Base-by-base conservation (phyloP, 1,140 invertebrate species). In the Prorops nasuta region DNA sequence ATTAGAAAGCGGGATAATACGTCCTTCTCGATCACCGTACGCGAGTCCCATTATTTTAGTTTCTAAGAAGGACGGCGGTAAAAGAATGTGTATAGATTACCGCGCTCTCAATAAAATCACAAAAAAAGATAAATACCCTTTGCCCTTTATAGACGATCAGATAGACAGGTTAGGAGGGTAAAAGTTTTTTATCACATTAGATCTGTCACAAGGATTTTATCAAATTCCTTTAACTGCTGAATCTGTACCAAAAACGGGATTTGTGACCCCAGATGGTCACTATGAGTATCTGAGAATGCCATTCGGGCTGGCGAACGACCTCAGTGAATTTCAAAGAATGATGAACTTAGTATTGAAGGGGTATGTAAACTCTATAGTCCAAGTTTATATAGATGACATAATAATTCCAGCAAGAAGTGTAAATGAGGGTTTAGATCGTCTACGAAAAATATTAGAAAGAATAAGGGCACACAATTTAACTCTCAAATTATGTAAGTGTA, bases 1-100 rank as follows among this genome's bases (percentile, higher is more conserved):
- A 6, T 37, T 72, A 49, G 16, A 61, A 12, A 51, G 43, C 6
- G 58, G 63, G 6, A 69, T 79, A 1, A 71, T 79, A 32, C 46
- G 64, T 8, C 53, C 63, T 35, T 73, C 67, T 12, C 49, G 43
- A 15, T 76, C 70, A 12, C 64, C 73, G 3, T 82, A 68, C 56
- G 58, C 73, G 3, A 71, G 71, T 20, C 78, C 77, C 0, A 59
- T 77, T 1, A 54, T 81, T 0, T 51, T 80, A 12, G 70, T 69
- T 0, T 46, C 49, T 41, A 83, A 83, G 51, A 74, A 71, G 44
- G 74, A 80, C 57, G 74, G 49, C 0, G 42, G 4, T 10, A 4
- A 28, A 10, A 4, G 24, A 10, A 6, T 28, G 10, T 28, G 24
- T 1, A 46, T 46, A 4, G 44, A 46, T 15, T 46, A 36, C 17